Conservation (phyloP, 1,140 invertebrate species). For the Pristionchus pacificus region DNA sequence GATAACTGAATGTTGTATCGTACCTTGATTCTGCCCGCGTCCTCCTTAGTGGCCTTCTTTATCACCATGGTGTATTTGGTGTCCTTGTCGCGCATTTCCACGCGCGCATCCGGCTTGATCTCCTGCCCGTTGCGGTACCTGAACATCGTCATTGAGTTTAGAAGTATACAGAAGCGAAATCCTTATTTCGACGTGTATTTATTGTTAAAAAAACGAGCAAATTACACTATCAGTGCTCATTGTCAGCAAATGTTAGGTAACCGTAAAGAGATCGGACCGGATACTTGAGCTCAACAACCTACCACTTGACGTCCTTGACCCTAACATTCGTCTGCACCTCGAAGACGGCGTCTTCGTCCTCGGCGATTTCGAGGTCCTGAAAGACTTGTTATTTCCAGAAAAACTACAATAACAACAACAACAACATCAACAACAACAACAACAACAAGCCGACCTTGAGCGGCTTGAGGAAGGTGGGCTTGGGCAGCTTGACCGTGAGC, state of each 20-base stretch:
- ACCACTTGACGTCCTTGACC: slow-evolving; percentile 37
- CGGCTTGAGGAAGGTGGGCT: slow-evolving; percentile 46
- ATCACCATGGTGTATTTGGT: slow-evolving; percentile 58
- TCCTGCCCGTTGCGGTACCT: slow-evolving; percentile 56
- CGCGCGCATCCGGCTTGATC: slow-evolving; percentile 40
- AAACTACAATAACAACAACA: no score
- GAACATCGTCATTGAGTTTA: slow-evolving; percentile 42
- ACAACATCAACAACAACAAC: no score
- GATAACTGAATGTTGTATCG: no score
- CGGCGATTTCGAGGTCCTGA: slow-evolving; percentile 45
- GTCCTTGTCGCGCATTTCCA: slow-evolving; percentile 26
- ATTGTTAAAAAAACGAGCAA: no score
- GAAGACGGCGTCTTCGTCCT: slow-evolving; percentile 52
- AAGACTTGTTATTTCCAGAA: no score
- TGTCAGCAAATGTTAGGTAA: not conserved
- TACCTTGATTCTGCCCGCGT: slow-evolving; percentile 56
- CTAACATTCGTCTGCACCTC: slow-evolving; percentile 22
- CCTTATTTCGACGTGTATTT: no score
- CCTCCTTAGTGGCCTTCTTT: slow-evolving; percentile 57
- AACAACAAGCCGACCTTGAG: no score
- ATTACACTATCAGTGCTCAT: no score
- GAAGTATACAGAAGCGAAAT: slow-evolving; percentile 40
- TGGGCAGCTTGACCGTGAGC: slow-evolving; percentile 44
- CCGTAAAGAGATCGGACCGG: no score
- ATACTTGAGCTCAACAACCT: no score